Percentiles rank a stretch among this genome's conserved stretches.
These are phyloP conservation scores for Catamblyrhynchus diadema DNA, from an alignment of 2,797 vertebrate genomes.

Conservation along the genomic window DNA sequence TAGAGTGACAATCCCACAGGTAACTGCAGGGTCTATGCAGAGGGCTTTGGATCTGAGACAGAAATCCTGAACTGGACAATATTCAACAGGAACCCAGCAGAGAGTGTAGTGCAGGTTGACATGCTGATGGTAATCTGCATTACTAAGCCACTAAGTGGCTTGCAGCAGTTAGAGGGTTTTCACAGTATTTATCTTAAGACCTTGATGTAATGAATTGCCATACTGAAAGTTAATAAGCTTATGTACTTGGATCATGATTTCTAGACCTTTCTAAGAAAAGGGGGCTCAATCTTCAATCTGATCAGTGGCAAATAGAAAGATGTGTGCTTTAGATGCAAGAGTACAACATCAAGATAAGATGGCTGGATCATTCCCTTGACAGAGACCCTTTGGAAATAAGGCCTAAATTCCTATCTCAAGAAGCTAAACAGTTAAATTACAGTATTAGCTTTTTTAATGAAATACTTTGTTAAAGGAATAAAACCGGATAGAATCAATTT, in stretches of 20 bases:
- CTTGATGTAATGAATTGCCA: conserved; percentile 39
- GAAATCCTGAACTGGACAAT: neutral
- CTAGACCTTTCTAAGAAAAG: conserved; percentile 30
- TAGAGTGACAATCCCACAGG: neutral
- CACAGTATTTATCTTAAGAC: conserved; percentile 36
- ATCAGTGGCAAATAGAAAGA: neutral
- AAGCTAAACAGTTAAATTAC: conserved; percentile 26
- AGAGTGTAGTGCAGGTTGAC: accelerated
- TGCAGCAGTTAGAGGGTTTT: conserved; percentile 46
- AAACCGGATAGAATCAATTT: conserved; percentile 65
- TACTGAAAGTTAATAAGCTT: conserved; percentile 46
- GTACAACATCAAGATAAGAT: neutral
- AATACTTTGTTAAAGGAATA: conserved; percentile 52
- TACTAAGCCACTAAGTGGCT: conserved; percentile 27
- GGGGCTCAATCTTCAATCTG: neutral
- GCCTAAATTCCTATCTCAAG: neutral
- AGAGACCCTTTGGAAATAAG: neutral
- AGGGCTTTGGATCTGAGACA: neutral
- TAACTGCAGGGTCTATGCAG: accelerated
- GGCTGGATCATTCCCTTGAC: neutral
- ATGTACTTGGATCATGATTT: neutral
- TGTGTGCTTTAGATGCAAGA: neutral
- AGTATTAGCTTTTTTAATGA: conserved; percentile 16
- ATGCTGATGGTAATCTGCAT: conserved; percentile 14
- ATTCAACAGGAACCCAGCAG: neutral